Evolutionary conservation across 2,113 vertebrate genomes (phyloP), one percentile per base, ranked within the genome.

Genomic region (Spheniscus mendiculus): DNA sequence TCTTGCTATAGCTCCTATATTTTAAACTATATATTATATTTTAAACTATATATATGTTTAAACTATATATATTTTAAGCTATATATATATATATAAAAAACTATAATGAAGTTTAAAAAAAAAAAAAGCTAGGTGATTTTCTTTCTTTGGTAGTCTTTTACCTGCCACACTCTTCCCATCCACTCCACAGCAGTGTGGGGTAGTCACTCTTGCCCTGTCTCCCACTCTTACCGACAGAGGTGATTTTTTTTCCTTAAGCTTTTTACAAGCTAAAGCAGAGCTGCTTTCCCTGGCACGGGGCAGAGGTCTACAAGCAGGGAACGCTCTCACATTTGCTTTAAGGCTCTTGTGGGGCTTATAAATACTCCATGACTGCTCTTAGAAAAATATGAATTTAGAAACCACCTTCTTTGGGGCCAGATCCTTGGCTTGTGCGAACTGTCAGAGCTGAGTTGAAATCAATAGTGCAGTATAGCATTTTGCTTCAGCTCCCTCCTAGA

Each of bases 331-430:
- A 63, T 62, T 83, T 56, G 11, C 58, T 93, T 78, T 56, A 36
- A 82, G 69, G 18, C 11, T 40, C 21, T 82, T 61, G 21, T 12
- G 69, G 36, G 63, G 25, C 55, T 84, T 84, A 77, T 27, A 91
- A 77, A 89, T 61, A 56, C 49, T 82, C 55, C 36, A 63, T 56
- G 73, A 85, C 50, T 85, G 45, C 55, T 95, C 69, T 84, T 74
- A 74, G 34, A 78, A 90, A 90, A 90, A 82, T 18, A 72, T 12
- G 11, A 73, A 61, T 96, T 95, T 92, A 82, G 88, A 79, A 90
- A 81, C 59, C 55, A 82, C 70, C 40, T 71, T 91, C 67, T 78
- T 78, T 66, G 50, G 73, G 40, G 16, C 59, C 3, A 2, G 47
- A 85, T 90, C 55, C 55, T 87, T 78, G 45, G 15, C 73, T 87